Percentiles rank a stretch among this genome's conserved stretches.
These are phyloP conservation scores for Ceratitis capitata DNA, from an alignment of 1,140 invertebrate genomes.

Conservation along the genomic window DNA sequence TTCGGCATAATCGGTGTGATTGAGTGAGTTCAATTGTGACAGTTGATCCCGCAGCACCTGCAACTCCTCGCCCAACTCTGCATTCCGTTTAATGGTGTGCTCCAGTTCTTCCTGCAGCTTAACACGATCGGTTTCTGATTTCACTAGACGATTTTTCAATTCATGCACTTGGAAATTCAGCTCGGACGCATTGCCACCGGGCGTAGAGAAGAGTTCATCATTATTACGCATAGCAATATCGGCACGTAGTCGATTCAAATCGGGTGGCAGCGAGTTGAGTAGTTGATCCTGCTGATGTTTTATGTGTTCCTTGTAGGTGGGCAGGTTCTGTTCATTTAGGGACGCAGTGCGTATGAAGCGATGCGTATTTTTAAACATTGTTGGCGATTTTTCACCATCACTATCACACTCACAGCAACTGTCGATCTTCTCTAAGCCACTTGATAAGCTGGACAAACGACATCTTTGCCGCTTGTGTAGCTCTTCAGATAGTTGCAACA, in stretches of 20 bases:
- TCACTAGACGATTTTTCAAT: conserved; percentile 66
- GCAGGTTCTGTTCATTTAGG: conserved; percentile 57
- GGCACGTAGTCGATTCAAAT: conserved; percentile 53
- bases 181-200: conserved; percentile 52
- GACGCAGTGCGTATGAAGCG: conserved; percentile 57
- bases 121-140: conserved; percentile 68
- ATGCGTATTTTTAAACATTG: conserved; percentile 42
- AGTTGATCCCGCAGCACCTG: conserved; percentile 69
- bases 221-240: background rate
- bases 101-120: conserved; percentile 70
- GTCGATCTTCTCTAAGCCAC: conserved; percentile 55
- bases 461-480: conserved; percentile 43
- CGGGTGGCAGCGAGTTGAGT: conserved; percentile 54
- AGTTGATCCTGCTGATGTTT: conserved; percentile 46
- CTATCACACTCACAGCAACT: conserved; percentile 56
- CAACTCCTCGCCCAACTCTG: conserved; percentile 68
- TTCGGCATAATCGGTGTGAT: conserved; percentile 72
- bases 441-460: conserved; percentile 21
- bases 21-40: conserved; percentile 59
- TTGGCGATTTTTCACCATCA: conserved; percentile 53
- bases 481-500: conserved; percentile 71
- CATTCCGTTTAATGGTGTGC: conserved; percentile 68
- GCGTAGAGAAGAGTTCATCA: background rate
- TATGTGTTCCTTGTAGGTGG: conserved; percentile 50
- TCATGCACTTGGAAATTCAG: conserved; percentile 64